Conservation (phyloP, 2,113 vertebrate species). For the Corythoichthys intestinalis region DNA sequence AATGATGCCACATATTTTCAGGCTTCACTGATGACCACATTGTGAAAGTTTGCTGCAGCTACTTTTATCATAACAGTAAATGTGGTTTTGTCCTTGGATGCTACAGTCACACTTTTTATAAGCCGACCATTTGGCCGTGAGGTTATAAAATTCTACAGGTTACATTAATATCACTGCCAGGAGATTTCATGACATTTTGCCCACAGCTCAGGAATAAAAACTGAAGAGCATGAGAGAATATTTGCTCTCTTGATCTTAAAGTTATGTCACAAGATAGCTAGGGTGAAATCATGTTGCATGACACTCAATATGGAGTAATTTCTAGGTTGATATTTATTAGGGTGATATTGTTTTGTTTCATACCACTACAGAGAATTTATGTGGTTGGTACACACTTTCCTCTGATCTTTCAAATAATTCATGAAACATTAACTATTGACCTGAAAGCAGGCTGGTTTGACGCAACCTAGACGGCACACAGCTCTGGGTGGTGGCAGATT, state of each 20-base stretch:
- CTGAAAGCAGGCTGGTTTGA: too few relatives aligned
- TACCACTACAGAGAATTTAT: background rate
- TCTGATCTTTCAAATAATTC: background rate
- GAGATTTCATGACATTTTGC: conserved; percentile 39
- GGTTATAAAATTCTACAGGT: conserved; percentile 55
- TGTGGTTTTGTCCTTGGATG: conserved; percentile 46
- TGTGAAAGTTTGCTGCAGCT: conserved; percentile 42
- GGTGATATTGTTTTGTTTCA: background rate
- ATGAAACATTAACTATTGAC: background rate
- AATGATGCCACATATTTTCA: conserved; percentile 1
- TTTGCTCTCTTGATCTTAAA: conserved; percentile 16
- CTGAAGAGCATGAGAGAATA: conserved; percentile 7
- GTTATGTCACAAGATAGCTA: conserved; percentile 13
- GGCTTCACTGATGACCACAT: conserved; percentile 15
- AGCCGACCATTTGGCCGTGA: conserved; percentile 45
- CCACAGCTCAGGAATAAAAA: conserved; percentile 41
- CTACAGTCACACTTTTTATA: conserved; percentile 47
- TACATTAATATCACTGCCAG: conserved; percentile 45
- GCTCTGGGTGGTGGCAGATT: too few relatives aligned
- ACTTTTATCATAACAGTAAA: conserved; percentile 44
- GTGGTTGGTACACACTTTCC: conserved; percentile 1
- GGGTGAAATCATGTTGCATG: conserved; percentile 8
- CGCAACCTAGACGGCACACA: too few relatives aligned
- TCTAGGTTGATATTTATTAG: conserved; percentile 3
- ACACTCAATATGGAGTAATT: conserved; percentile 5